These are phyloP conservation scores for Cordilura impudica DNA, from an alignment of 2,888 invertebrate species.

Conservation along the genomic window DNA sequence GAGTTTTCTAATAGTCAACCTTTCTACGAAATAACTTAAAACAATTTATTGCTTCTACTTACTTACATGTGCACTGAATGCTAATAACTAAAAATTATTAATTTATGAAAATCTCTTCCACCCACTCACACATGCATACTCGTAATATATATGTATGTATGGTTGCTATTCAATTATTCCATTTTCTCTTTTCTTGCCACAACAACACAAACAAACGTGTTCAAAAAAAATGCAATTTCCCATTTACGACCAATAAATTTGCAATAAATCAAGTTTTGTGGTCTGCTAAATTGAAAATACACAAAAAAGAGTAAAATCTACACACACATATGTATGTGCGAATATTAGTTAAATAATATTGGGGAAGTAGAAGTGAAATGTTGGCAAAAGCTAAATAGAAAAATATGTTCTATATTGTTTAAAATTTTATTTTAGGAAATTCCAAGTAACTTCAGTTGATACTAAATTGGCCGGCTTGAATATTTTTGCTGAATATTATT, in stretches of 20 bases:
- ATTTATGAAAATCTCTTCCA: constrained; percentile 5
- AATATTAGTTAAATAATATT: background rate
- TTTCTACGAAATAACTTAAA: background rate
- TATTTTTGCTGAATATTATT: too few relatives aligned
- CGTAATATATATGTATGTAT: background rate
- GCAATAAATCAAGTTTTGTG: constrained; percentile 33
- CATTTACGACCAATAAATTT: constrained; percentile 48
- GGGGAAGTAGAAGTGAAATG: background rate
- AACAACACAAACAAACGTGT: background rate
- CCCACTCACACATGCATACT: background rate
- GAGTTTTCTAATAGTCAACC: background rate
- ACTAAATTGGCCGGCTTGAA: too few relatives aligned
- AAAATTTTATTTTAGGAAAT: too few relatives aligned
- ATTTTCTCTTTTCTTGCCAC: background rate
- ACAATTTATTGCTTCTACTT: constrained; percentile 16
- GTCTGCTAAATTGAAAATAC: background rate
- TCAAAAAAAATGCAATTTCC: constrained; percentile 27
- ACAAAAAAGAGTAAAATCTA: background rate
- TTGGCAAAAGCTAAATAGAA: too few relatives aligned
- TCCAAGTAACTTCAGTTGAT: too few relatives aligned
- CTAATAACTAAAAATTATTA: background rate
- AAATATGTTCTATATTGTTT: too few relatives aligned
- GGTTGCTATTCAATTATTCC: constrained; percentile 9
- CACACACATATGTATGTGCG: background rate
- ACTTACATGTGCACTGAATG: background rate